Percentiles rank a stretch among this genome's conserved stretches.
Conservation (phyloP, 2,113 vertebrate genomes). For the Podarcis cretensis region DNA sequence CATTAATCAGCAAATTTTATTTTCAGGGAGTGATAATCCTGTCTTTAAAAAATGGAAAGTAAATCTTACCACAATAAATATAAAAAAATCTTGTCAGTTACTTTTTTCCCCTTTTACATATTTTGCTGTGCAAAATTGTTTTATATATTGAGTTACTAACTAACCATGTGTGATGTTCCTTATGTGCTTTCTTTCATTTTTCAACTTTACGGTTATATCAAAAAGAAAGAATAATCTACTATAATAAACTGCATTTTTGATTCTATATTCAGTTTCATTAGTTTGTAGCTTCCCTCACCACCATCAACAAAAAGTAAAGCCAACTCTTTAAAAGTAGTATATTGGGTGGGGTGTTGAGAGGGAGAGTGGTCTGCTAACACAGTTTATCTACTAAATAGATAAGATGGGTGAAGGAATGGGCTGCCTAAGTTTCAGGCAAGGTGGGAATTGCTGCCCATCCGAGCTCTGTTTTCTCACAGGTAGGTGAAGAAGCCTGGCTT, state of each 20-base stretch:
- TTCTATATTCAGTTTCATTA: constrained; percentile 81
- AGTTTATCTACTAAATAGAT: background rate
- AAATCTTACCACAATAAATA: constrained; percentile 92
- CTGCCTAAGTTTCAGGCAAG: constrained; percentile 28
- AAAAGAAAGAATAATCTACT: constrained; percentile 86
- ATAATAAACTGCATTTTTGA: constrained; percentile 89
- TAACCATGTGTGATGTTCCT: constrained; percentile 98
- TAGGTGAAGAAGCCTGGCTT: constrained; percentile 50
- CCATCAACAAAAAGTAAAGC: constrained; percentile 9
- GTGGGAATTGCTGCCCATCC: background rate
- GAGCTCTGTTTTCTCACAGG: constrained; percentile 44
- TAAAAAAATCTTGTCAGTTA: constrained; percentile 95
- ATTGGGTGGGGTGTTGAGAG: constrained; percentile 25
- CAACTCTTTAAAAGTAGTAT: constrained; percentile 26
- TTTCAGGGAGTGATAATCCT: constrained; percentile 97
- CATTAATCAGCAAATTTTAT: constrained; percentile 98
- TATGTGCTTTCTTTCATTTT: constrained; percentile 95
- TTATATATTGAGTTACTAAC: constrained; percentile 92
- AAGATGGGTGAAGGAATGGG: constrained; percentile 14
- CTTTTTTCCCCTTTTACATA: constrained; percentile 87
- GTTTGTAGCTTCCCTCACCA: constrained; percentile 70
- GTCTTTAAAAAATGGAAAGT: constrained; percentile 92
- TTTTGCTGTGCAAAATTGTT: constrained; percentile 99
- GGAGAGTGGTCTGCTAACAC: constrained; percentile 10
- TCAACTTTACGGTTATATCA: constrained; percentile 87